These are phyloP conservation scores for Cataglyphis hispanica DNA, from an alignment of 1,140 invertebrate genomes.

Conservation along the genomic window DNA sequence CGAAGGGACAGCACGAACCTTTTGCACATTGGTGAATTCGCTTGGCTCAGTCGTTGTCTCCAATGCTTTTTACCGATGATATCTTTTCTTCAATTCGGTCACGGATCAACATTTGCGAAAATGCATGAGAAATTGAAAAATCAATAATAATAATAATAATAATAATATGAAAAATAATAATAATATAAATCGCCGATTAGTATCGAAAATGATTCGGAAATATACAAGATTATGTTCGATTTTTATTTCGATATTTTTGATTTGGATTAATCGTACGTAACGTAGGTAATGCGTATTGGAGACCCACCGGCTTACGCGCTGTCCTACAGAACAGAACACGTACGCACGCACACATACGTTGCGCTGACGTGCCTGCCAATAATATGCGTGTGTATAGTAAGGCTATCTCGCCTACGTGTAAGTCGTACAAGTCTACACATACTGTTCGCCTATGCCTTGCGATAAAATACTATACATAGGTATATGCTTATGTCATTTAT, in stretches of 20 bases:
- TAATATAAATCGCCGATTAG: background rate
- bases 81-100: background rate
- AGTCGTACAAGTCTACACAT: constrained; percentile 66
- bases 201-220: background rate
- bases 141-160: background rate
- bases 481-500: constrained; percentile 70
- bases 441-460: constrained; percentile 66
- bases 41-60: constrained; percentile 35
- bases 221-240: background rate
- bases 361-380: constrained; percentile 49
- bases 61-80: background rate
- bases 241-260: background rate
- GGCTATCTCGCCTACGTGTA: constrained; percentile 65
- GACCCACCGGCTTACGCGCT: constrained; percentile 49
- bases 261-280: constrained; percentile 31
- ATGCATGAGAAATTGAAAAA: background rate
- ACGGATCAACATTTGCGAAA: background rate
- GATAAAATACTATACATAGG: constrained; percentile 77
- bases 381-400: constrained; percentile 56
- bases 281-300: constrained; percentile 12
- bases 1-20: constrained; percentile 55
- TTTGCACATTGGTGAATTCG: constrained; percentile 24
- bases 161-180: background rate
- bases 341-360: constrained; percentile 19
- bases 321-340: constrained; percentile 32